Conservation (phyloP, 2,113 vertebrate genomes). For the Corydoras maculifer region DNA sequence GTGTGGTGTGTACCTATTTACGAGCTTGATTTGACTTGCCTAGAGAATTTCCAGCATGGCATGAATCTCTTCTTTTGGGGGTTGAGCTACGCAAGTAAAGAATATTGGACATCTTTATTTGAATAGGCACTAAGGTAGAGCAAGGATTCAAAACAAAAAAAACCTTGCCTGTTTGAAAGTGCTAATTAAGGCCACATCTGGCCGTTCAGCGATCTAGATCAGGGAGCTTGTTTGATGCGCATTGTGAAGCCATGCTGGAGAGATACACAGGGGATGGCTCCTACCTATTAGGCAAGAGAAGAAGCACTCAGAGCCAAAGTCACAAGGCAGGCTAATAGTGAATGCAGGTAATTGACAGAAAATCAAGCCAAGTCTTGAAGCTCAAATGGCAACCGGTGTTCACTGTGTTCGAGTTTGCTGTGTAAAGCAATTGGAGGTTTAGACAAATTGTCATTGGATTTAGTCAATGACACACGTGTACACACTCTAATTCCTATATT, state of each 20-base stretch:
- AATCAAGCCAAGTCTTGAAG: constrained; percentile 33
- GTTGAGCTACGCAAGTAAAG: neutral
- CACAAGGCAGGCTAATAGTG: constrained; percentile 34
- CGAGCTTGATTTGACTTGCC: constrained; percentile 11
- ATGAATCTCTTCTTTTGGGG: constrained; percentile 1
- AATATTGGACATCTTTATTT: constrained; percentile 9
- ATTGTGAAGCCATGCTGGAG: constrained; percentile 24
- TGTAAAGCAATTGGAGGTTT: constrained; percentile 25
- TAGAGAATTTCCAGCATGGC: neutral
- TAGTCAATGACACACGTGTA: constrained; percentile 13
- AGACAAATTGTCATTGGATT: constrained; percentile 34
- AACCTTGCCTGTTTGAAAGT: constrained; percentile 13
- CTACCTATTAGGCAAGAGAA: constrained; percentile 32
- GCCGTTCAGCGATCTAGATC: constrained; percentile 8
- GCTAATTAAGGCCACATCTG: constrained; percentile 32
- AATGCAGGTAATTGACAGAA: constrained; percentile 34
- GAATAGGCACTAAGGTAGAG: constrained; percentile 20
- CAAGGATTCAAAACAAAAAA: neutral
- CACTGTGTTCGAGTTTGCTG: constrained; percentile 9
- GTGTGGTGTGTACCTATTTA: constrained; percentile 6
- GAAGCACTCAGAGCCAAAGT: constrained; percentile 35
- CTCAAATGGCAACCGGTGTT: constrained; percentile 12
- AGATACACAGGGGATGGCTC: constrained; percentile 19
- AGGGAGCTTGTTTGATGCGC: constrained; percentile 28
- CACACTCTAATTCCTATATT: neutral